Evolutionary conservation across 2,113 vertebrate species (phyloP), one percentile per base, ranked within the genome.

Genomic region (Oenanthe melanoleuca): DNA sequence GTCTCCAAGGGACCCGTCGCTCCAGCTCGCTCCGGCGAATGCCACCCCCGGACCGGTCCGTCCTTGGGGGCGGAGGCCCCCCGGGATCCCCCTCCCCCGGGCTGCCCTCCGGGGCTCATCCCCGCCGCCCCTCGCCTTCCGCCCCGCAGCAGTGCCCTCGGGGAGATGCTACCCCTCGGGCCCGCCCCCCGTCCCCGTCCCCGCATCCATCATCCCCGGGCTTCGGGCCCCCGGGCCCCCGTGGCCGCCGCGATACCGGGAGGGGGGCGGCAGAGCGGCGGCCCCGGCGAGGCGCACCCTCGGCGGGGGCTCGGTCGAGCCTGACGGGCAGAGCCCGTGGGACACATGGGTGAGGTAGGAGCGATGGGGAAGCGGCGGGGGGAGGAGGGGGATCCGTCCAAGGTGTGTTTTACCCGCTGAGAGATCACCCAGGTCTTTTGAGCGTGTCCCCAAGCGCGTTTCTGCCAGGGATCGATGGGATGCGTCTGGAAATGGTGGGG

Each of bases 41-140:
- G n/a, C n/a, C n/a, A n/a, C n/a, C n/a, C n/a, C n/a, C n/a, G n/a
- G n/a, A n/a, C n/a, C n/a, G n/a, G n/a, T n/a, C n/a, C n/a, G n/a
- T n/a, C n/a, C n/a, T n/a, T n/a, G n/a, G n/a, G n/a, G n/a, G n/a
- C n/a, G n/a, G n/a, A n/a, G n/a, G n/a, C n/a, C n/a, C n/a, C n/a
- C n/a, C n/a, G n/a, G n/a, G n/a, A n/a, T n/a, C n/a, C n/a, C n/a
- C n/a, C n/a, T n/a, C n/a, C n/a, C n/a, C n/a, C n/a, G n/a, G n/a
- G n/a, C n/a, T n/a, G n/a, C n/a, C 28, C 38, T 22, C 20, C 37
- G 38, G 83, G 89, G 91, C 88, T 95, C 95, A 90, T 88, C 95
- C 93, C 89, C 93, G 74, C 80, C 47, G 69, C 66, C 69, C 56
- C 55, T 38, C 80, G 67, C 45, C 66, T 66, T 59, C 57, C 56